Percentiles rank a stretch among this genome's conserved stretches.
These are phyloP conservation scores for Phaonia tiefii DNA, from an alignment of 2,888 invertebrate species.

Conservation along the genomic window DNA sequence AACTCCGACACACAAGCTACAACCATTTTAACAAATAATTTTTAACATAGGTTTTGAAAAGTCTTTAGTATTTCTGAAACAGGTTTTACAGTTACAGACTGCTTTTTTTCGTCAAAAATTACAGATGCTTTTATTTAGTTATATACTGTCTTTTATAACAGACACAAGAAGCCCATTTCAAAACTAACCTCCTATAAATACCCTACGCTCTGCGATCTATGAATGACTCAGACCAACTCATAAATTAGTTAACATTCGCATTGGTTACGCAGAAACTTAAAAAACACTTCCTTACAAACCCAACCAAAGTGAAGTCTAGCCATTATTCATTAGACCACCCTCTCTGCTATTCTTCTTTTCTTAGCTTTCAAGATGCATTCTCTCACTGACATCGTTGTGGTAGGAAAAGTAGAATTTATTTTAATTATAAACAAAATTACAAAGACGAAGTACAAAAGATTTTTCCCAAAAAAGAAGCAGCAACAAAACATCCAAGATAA, in stretches of 20 bases:
- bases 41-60: no score
- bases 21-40: no score
- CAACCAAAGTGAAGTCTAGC: constrained; percentile 39
- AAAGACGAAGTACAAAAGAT: constrained; percentile 51
- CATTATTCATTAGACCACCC: constrained; percentile 64
- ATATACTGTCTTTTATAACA: no score
- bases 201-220: neutral
- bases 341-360: constrained; percentile 46
- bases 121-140: no score
- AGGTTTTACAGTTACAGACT: no score
- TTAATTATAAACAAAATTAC: constrained; percentile 67
- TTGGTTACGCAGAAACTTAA: neutral
- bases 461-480: constrained; percentile 40
- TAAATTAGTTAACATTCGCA: neutral
- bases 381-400: constrained; percentile 55
- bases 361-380: constrained; percentile 54
- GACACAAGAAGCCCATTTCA: no score
- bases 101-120: no score
- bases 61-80: no score
- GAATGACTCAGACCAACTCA: neutral
- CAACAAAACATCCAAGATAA: constrained; percentile 34
- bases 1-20: no score
- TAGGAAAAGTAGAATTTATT: constrained; percentile 67
- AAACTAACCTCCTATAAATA: no score
- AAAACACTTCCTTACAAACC: constrained; percentile 15